These are phyloP conservation scores for Ctenopoma multispine DNA, from an alignment of 2,797 vertebrate species.

Conservation along the genomic window DNA sequence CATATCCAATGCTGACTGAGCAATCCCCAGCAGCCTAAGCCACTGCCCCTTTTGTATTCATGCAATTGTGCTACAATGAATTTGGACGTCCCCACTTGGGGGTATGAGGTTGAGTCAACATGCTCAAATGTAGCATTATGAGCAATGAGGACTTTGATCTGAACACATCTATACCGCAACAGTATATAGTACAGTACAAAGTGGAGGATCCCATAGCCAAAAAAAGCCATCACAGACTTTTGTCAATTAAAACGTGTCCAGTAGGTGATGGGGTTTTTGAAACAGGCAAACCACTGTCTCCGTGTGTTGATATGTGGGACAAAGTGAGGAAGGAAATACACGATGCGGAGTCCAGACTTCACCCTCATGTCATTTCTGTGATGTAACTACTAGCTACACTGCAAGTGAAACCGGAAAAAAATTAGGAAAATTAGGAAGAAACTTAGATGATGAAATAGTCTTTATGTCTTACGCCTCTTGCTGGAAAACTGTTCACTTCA, in stretches of 20 bases:
- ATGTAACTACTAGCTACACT: not conserved
- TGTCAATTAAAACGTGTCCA: not conserved
- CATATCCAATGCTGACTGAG: slow-evolving; percentile 69
- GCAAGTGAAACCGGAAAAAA: not conserved
- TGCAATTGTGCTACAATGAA: slow-evolving; percentile 55
- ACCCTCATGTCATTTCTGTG: not conserved
- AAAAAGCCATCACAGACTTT: not conserved
- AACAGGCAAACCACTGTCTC: slow-evolving; percentile 36
- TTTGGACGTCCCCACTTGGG: slow-evolving; percentile 25
- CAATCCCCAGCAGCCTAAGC: slow-evolving; percentile 47
- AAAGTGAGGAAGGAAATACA: not conserved
- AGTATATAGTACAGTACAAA: too few species aligned
- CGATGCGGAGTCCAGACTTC: not conserved
- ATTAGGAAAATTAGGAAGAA: not conserved
- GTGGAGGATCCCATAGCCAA: too few species aligned
- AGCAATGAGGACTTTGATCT: not conserved
- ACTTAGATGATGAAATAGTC: too few species aligned
- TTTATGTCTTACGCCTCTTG: too few species aligned
- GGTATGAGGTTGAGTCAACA: slow-evolving; percentile 12
- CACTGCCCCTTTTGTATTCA: slow-evolving; percentile 65
- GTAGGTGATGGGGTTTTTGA: not conserved
- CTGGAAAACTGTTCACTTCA: too few species aligned
- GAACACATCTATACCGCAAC: not conserved
- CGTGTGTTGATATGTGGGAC: not conserved
- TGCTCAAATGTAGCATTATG: slow-evolving; percentile 11